A percentile compares a stretch with the other conserved stretches of the same genome.
phyloP scores from a whole-genome alignment of 2,797 vertebrate genomes.

The Xiphophorus birchmanni region DNA sequence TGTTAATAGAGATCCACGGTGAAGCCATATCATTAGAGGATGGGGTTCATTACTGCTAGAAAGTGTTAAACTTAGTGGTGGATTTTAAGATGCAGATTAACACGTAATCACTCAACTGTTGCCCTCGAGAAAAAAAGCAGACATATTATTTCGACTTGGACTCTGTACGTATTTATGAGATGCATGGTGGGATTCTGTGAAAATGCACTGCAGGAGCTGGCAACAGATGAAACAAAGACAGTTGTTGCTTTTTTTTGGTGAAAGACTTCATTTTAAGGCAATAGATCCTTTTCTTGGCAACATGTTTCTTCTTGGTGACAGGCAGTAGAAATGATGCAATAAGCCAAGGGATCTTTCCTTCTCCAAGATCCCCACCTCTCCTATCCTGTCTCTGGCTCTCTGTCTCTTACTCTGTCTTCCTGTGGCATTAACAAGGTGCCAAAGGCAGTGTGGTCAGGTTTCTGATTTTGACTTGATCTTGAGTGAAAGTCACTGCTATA shows the following conservation, averaged over 20 bases:
- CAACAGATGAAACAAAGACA: constrained; percentile 52
- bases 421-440: constrained; percentile 25
- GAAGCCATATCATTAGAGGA: constrained; percentile 13
- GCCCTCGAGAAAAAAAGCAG: constrained; percentile 43
- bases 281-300: constrained; percentile 60
- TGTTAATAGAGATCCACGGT: constrained; percentile 40
- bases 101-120: constrained; percentile 24
- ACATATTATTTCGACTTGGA: constrained; percentile 39
- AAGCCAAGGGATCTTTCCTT: constrained; percentile 53
- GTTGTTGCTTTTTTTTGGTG: constrained; percentile 16
- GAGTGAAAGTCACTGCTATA: constrained; percentile 8
- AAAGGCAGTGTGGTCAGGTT: constrained; percentile 28
- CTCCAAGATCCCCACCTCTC: constrained; percentile 30
- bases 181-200: constrained; percentile 36
- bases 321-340: constrained; percentile 60
- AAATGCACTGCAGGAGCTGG: constrained; percentile 47
- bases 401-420: constrained; percentile 24
- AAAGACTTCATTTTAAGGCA: constrained; percentile 58
- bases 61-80: constrained; percentile 2
- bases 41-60: constrained; percentile 13
- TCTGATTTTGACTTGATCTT: constrained; percentile 26
- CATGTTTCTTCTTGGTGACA: constrained; percentile 43
- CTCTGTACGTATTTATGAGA: constrained; percentile 45
- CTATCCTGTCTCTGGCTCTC: constrained; percentile 15
- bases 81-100: constrained; percentile 20